A percentile compares a stretch with the other conserved stretches of the same genome.
phyloP scores from a whole-genome alignment of 1,140 invertebrate genomes.

The Bombus difficillimus region DNA sequence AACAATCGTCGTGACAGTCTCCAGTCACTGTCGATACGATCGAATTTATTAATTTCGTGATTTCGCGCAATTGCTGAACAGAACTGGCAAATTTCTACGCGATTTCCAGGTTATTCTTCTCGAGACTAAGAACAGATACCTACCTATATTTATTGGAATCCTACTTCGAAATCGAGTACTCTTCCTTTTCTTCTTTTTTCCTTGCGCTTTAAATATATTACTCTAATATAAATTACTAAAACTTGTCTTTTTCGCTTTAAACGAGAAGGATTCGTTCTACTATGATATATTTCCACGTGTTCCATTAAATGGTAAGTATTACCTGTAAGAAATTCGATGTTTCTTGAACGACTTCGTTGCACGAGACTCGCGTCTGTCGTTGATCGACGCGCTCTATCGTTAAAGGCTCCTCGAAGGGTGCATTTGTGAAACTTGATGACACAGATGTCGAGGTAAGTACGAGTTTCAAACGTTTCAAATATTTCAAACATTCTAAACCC shows the following conservation, averaged over 20 bases:
- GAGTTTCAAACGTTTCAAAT: background rate
- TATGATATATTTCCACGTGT: background rate
- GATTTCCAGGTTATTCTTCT: background rate
- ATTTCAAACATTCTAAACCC: background rate
- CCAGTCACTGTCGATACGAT: background rate
- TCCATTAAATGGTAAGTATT: background rate
- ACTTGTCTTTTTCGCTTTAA: background rate
- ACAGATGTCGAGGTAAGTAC: background rate
- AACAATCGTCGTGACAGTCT: conserved; percentile 10
- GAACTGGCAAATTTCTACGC: background rate
- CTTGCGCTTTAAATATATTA: background rate
- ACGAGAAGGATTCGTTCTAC: too few relatives aligned
- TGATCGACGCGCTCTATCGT: background rate
- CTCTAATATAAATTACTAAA: background rate
- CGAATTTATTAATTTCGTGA: background rate
- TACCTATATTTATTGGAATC: background rate
- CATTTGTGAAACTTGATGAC: background rate
- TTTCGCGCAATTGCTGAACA: background rate
- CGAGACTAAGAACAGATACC: background rate
- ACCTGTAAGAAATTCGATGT: background rate
- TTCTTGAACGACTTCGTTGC: background rate
- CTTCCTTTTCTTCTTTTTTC: background rate
- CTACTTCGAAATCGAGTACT: background rate
- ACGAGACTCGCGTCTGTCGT: background rate
- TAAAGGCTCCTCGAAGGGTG: background rate